Conservation (phyloP, 2,888 invertebrate genomes). For the Meloe dianella region DNA sequence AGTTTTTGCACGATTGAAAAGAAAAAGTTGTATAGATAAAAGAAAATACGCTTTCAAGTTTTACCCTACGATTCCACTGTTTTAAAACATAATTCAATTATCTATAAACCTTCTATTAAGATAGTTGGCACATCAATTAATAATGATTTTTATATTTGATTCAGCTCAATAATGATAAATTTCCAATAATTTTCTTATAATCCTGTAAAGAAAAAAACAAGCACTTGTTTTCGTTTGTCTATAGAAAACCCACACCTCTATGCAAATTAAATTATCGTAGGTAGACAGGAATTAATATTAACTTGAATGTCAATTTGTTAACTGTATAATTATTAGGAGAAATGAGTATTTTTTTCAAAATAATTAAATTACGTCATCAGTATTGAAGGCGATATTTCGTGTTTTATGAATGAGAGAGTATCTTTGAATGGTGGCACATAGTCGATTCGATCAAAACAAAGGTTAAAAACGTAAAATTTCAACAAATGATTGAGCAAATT, state of each 20-base stretch:
- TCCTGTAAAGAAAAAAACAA: neutral
- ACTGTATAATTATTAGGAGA: constrained; percentile 26
- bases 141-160: neutral
- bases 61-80: neutral
- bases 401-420: constrained; percentile 24
- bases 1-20: constrained; percentile 30
- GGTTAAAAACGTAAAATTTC: constrained; percentile 29
- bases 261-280: constrained; percentile 25
- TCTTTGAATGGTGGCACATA: constrained; percentile 20
- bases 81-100: neutral
- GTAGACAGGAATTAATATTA: constrained; percentile 22
- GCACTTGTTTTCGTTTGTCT: constrained; percentile 18
- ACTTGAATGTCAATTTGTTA: constrained; percentile 27
- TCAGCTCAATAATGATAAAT: neutral
- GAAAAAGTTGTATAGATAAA: neutral
- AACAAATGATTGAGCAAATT: neutral
- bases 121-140: too few species aligned
- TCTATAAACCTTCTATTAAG: neutral
- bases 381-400: constrained; percentile 22
- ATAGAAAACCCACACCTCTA: constrained; percentile 21
- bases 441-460: constrained; percentile 20
- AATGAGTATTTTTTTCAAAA: constrained; percentile 13
- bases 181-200: neutral
- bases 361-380: constrained; percentile 17
- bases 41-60: neutral